These are phyloP conservation scores for Rhadina sibilatrix DNA, from an alignment of 2,113 vertebrate species.

Conservation along the genomic window DNA sequence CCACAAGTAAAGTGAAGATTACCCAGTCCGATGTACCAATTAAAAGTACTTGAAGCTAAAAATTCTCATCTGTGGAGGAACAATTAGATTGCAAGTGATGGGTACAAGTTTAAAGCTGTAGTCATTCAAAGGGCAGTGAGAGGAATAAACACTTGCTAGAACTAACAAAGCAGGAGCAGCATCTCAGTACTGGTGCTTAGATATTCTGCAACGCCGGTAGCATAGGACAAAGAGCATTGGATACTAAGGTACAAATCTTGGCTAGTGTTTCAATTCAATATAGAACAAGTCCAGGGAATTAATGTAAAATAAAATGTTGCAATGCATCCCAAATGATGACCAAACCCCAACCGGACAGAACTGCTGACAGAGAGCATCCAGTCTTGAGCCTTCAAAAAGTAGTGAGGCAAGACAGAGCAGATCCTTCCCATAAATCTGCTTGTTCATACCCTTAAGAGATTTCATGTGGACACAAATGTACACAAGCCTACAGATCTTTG, in stretches of 20 bases:
- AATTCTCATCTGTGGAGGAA: neutral
- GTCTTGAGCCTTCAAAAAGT: neutral
- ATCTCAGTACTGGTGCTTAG: neutral
- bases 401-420: neutral
- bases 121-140: neutral
- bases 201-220: neutral
- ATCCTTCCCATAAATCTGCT: neutral
- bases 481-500: neutral
- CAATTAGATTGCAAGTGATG: neutral
- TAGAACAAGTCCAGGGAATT: neutral
- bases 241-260: neutral
- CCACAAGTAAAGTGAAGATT: neutral
- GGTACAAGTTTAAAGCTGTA: neutral
- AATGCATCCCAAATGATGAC: neutral
- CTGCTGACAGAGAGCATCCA: accelerated
- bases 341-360: accelerated
- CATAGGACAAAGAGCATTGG: neutral
- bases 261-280: neutral
- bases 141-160: neutral
- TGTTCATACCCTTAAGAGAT: neutral
- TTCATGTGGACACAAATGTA: neutral
- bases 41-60: neutral
- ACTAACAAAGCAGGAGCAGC: neutral
- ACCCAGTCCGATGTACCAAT: neutral
- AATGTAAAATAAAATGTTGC: neutral